Base-by-base conservation (phyloP, 2,797 vertebrate species). In the Ataeniobius toweri region DNA sequence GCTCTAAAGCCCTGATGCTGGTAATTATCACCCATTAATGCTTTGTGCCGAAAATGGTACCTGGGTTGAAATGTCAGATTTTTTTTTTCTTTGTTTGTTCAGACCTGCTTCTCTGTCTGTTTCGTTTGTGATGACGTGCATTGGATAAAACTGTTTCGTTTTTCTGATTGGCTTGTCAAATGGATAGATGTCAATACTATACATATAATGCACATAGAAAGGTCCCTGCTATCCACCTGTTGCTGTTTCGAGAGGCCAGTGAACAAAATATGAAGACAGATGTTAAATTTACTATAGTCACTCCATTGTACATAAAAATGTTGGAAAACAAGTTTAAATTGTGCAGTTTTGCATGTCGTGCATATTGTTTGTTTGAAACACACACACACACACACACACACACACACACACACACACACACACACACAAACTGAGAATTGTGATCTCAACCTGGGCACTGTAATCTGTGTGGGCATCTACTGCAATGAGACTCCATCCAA, bases 1-100 rank as follows among this genome's bases (percentile, higher is more conserved):
- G 85, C 85, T 56, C 73, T 74, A 59, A 74, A 46, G 77, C 75
- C 69, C 83, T 82, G 75, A 84, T 75, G 81, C 80, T 68, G 76
- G 89, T 85, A 83, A 92, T 93, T 93, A 88, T 82, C 75, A 77
- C 81, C 82, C 84, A 90, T 92, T 88, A 88, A 82, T 78, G 84
- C 85, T 77, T 83, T 83, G 83, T 91, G 90, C 87, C 85, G 86
- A 83, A 79, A 72, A 76, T 81, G 80, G 77, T 83, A 85, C 79
- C 81, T 78, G 59, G 80, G 51, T 73, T 81, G 69, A 77, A 83
- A 85, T 79, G 74, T 70, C 59, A 22, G 67, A 22, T 41, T 28
- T 69, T 71, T 56, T 56, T 71, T 56, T 24, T 61, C 70, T 53
- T 71, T 70, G 56, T 78, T 20, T 50, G 24, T 72, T 10, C 77